phyloP scores from a whole-genome alignment of 2,113 vertebrate genomes.

The Trematomus loennbergii region DNA sequence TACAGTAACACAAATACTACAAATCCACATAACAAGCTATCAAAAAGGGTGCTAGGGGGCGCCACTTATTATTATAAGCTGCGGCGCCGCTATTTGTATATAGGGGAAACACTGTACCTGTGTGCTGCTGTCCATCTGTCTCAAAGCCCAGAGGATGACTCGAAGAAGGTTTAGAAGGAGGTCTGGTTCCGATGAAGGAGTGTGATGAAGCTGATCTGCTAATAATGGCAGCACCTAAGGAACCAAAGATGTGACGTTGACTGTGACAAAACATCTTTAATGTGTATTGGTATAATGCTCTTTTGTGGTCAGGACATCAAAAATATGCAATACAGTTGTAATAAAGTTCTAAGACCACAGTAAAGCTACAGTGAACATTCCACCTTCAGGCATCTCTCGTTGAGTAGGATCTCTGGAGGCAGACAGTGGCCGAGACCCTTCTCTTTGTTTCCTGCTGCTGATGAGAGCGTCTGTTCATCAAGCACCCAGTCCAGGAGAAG shows the following conservation, averaged over 20 bases:
- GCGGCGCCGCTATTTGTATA: too few species aligned
- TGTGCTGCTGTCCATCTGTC: slow-evolving; percentile 82
- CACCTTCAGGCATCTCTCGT: slow-evolving; percentile 90
- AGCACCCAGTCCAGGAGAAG: slow-evolving; percentile 90
- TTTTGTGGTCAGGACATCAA: slow-evolving; percentile 7
- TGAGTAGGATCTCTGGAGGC: slow-evolving; percentile 69
- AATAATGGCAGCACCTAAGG: slow-evolving; percentile 87
- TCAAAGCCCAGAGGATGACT: slow-evolving; percentile 88
- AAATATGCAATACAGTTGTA: neutral
- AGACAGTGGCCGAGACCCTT: slow-evolving; percentile 52
- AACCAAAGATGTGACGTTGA: neutral
- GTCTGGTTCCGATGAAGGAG: slow-evolving; percentile 80
- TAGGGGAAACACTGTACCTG: slow-evolving; percentile 80
- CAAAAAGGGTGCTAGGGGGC: too few species aligned
- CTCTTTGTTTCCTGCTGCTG: slow-evolving; percentile 63
- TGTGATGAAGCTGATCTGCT: slow-evolving; percentile 88
- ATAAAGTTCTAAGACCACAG: slow-evolving; percentile 18
- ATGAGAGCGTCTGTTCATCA: slow-evolving; percentile 77
- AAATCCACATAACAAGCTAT: too few species aligned
- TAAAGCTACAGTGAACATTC: slow-evolving; percentile 8
- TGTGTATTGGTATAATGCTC: neutral
- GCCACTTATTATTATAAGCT: too few species aligned
- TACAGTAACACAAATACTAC: too few species aligned
- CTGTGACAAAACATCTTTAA: neutral
- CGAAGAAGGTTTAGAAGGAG: slow-evolving; percentile 85